phyloP scores from a whole-genome alignment of 2,888 invertebrate species.

The Cerastis leucographa region DNA sequence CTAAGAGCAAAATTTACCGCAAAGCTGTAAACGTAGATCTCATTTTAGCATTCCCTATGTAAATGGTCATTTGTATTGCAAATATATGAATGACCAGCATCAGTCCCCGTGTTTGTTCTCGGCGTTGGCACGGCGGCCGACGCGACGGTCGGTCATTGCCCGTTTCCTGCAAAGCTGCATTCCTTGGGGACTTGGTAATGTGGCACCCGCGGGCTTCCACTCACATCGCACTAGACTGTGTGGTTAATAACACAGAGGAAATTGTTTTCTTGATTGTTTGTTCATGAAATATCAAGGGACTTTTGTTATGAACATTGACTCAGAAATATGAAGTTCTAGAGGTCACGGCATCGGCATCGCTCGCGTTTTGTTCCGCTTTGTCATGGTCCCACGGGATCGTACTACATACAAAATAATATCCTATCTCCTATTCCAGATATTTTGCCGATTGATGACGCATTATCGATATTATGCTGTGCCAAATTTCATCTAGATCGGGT shows the following conservation, averaged over 20 bases:
- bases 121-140: constrained; percentile 24
- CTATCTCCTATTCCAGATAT: too few relatives aligned
- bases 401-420: too few relatives aligned
- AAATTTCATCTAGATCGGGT: too few relatives aligned
- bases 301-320: background rate
- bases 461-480: too few relatives aligned
- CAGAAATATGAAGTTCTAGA: background rate
- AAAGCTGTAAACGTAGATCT: constrained; percentile 13
- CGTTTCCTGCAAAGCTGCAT: constrained; percentile 84
- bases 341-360: too few relatives aligned
- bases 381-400: too few relatives aligned
- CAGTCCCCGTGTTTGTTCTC: constrained; percentile 31
- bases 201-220: constrained; percentile 60
- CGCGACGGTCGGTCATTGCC: constrained; percentile 72
- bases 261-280: constrained; percentile 33
- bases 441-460: too few relatives aligned
- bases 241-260: constrained; percentile 12
- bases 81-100: constrained; percentile 59
- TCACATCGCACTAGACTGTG: constrained; percentile 24
- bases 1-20: constrained; percentile 11
- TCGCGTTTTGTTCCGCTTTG: too few relatives aligned
- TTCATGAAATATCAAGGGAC: constrained; percentile 6
- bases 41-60: constrained; percentile 32
- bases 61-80: constrained; percentile 61
- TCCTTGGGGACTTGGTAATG: constrained; percentile 76